Base-by-base conservation (phyloP, 2,797 vertebrate species). In the Lagodon rhomboides region DNA sequence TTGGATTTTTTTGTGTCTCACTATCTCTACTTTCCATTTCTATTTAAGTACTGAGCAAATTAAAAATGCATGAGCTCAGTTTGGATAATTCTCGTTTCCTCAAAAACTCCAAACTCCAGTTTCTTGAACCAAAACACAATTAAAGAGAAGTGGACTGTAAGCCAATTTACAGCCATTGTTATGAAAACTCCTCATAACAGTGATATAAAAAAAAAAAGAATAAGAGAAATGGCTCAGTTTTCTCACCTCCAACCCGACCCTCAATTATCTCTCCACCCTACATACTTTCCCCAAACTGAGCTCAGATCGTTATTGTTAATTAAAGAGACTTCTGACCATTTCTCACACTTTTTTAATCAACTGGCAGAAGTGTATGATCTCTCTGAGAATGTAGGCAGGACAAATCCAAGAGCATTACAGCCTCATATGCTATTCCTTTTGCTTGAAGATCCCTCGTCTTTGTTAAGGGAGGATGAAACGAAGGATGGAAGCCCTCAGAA, bases 391-490 rank as follows among this genome's bases (percentile, higher is more conserved):
- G 81, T 85, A 80, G 85, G 78, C 80, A 83, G 81, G 87, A 86
- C 84, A 87, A 88, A 92, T 93, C 85, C 77, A 79, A 85, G 89
- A 87, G 87, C 87, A 89, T 92, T 90, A 89, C 73, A 74, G 65
- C 82, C 89, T 95, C 90, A 92, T 94, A 87, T 92, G 89, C 86
- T 92, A 94, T 95, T 95, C 94, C 85, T 92, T 94, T 94, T 94
- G 89, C 91, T 87, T 69, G 67, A 67, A 91, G 83, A 88, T 86
- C 81, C 87, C 75, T 80, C 30, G 81, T 85, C 91, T 94, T 93
- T 91, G 89, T 93, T 94, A 92, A 76, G 83, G 78, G 80, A 89
- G 89, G 89, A 91, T 93, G 89, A 94, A 92, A 92, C 62, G 65
- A 50, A 84, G 65, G 80, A 85, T 77, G 87, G 91, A 76, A 79